These are phyloP conservation scores for Orthosia gracilis DNA, from an alignment of 2,888 invertebrate genomes.

Conservation along the genomic window DNA sequence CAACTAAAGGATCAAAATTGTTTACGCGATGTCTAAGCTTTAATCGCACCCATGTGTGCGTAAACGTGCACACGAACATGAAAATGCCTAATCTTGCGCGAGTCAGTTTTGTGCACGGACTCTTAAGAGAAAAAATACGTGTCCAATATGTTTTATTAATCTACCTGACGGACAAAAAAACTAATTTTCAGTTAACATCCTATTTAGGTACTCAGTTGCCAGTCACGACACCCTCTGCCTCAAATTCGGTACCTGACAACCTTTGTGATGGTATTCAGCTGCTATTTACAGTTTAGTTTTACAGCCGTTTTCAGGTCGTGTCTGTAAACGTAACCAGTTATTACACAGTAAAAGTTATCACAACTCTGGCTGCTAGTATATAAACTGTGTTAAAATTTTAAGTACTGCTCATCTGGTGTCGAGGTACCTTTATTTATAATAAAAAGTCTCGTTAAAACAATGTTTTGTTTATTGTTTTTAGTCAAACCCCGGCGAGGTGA, in stretches of 20 bases:
- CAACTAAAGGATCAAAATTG: no score
- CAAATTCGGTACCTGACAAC: not conserved
- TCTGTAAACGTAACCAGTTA: slow-evolving; percentile 22
- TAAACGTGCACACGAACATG: no score
- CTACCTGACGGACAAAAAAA: no score
- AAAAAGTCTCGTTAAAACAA: slow-evolving; percentile 31
- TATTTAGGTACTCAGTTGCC: not conserved
- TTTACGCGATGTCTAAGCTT: no score
- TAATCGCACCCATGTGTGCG: no score
- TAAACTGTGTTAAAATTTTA: slow-evolving; percentile 42
- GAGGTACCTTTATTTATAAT: slow-evolving; percentile 41
- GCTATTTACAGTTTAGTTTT: slow-evolving; percentile 28
- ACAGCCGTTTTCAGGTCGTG: no score
- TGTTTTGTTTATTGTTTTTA: slow-evolving; percentile 66
- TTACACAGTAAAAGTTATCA: slow-evolving; percentile 43
- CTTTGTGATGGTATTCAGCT: slow-evolving; percentile 17
- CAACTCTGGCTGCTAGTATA: slow-evolving; percentile 25
- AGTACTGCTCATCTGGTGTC: slow-evolving; percentile 18
- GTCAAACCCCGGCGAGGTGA: slow-evolving; percentile 92
- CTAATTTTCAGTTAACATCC: no score
- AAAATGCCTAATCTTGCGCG: no score
- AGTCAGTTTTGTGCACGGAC: no score
- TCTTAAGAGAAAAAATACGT: no score
- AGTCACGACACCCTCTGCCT: not conserved
- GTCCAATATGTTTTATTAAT: no score